A percentile compares a stretch with the other conserved stretches of the same genome.
These are phyloP conservation scores for Diachasmimorpha longicaudata DNA, from an alignment of 1,140 invertebrate genomes.

Conservation along the genomic window DNA sequence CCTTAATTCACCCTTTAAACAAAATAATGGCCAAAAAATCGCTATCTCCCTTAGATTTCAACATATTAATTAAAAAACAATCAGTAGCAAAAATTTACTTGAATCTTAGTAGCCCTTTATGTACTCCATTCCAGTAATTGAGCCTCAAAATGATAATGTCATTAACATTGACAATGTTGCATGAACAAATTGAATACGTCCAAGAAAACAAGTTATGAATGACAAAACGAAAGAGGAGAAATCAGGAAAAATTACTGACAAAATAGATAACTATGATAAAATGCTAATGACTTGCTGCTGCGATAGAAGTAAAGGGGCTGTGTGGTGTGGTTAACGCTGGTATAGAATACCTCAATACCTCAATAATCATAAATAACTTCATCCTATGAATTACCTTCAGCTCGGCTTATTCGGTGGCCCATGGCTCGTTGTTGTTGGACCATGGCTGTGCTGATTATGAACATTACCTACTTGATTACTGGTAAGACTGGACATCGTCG, in stretches of 20 bases:
- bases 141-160: no score
- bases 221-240: no score
- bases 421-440: slow-evolving; percentile 46
- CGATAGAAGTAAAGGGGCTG: slow-evolving; percentile 1
- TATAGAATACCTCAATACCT: background rate
- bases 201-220: no score
- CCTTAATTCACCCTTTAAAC: no score
- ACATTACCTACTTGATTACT: slow-evolving; percentile 47
- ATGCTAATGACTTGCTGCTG: background rate
- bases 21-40: background rate
- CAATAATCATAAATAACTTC: no score
- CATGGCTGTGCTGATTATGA: slow-evolving; percentile 49
- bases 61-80: background rate
- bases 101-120: no score
- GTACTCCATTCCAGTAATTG: no score
- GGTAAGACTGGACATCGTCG: slow-evolving; percentile 42
- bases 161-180: no score
- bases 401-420: slow-evolving; percentile 47
- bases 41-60: background rate
- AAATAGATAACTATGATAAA: background rate
- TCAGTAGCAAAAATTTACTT: background rate
- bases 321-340: background rate
- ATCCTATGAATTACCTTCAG: slow-evolving; percentile 41
- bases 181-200: no score
- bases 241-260: no score